These are phyloP conservation scores for Thunnus thynnus DNA, from an alignment of 2,113 vertebrate genomes.

Conservation along the genomic window DNA sequence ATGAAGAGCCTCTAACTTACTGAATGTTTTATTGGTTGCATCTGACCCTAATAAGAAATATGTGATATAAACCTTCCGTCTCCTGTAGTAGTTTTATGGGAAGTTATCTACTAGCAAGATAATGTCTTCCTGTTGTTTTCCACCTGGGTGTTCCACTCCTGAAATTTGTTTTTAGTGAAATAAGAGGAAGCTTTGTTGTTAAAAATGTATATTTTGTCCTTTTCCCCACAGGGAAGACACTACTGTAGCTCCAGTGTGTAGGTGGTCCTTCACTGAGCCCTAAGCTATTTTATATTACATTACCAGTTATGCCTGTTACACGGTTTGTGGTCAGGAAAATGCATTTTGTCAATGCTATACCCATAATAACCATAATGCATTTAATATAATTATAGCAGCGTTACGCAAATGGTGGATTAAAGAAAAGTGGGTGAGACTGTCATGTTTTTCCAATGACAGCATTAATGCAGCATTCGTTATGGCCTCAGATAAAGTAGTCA, in stretches of 20 bases:
- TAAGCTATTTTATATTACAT: slow-evolving; percentile 35
- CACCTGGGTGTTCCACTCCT: slow-evolving; percentile 61
- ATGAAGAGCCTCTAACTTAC: no score
- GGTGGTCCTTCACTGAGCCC: slow-evolving; percentile 62
- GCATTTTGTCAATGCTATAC: slow-evolving; percentile 29
- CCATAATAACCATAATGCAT: slow-evolving; percentile 20
- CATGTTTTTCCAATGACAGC: slow-evolving; percentile 18
- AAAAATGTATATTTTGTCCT: slow-evolving; percentile 56
- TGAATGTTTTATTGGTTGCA: no score
- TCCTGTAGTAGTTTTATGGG: slow-evolving; percentile 39
- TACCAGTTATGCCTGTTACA: slow-evolving; percentile 4
- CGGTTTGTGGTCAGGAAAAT: slow-evolving; percentile 36
- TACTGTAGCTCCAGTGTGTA: slow-evolving; percentile 34
- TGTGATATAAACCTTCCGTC: slow-evolving; percentile 1
- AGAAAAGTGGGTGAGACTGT: slow-evolving; percentile 11
- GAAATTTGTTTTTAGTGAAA: slow-evolving; percentile 32
- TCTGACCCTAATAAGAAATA: neutral
- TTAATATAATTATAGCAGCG: slow-evolving; percentile 13
- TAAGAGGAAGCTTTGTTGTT: slow-evolving; percentile 34
- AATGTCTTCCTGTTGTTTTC: slow-evolving; percentile 57
- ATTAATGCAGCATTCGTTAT: neutral
- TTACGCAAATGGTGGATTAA: slow-evolving; percentile 15
- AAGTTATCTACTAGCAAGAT: slow-evolving; percentile 12
- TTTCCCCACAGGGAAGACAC: slow-evolving; percentile 40
- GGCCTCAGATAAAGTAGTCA: neutral